A percentile compares a stretch with the other conserved stretches of the same genome.
Conservation (phyloP, 2,888 invertebrate species). For the Eudemis profundana region DNA sequence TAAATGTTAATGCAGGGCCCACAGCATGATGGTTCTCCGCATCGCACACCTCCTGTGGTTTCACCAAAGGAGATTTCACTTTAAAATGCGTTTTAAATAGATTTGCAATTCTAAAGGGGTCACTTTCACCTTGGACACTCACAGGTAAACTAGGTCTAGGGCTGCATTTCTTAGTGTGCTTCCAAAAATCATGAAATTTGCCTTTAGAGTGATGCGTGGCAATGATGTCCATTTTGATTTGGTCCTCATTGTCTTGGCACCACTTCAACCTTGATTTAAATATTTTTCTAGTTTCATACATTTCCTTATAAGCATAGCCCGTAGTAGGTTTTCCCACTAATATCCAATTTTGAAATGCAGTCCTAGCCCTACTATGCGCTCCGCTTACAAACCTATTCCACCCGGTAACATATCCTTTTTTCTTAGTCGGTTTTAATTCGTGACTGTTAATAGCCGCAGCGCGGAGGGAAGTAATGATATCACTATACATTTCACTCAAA, state of each 20-base stretch:
- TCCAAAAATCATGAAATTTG: not conserved
- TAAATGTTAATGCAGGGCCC: not conserved
- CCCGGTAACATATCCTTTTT: not conserved
- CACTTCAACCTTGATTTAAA: too few species aligned
- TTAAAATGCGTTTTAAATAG: not conserved
- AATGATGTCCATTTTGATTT: too few species aligned
- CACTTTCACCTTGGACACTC: not conserved
- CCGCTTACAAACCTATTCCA: conserved; percentile 6
- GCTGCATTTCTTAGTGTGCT: not conserved
- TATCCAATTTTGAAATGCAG: not conserved
- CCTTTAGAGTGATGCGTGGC: not conserved
- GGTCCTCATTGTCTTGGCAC: not conserved
- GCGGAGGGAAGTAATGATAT: not conserved
- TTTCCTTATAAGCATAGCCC: not conserved
- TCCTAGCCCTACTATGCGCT: not conserved
- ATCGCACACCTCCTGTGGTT: not conserved
- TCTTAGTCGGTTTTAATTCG: not conserved
- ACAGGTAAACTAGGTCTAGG: conserved; percentile 1
- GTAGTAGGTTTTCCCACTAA: not conserved
- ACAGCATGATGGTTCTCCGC: not conserved
- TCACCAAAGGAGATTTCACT: not conserved
- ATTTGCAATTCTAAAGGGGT: not conserved
- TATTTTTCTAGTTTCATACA: not conserved
- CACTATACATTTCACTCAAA: not conserved
- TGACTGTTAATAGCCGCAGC: not conserved